Percentiles rank a stretch among this genome's conserved stretches.
phyloP scores from a whole-genome alignment of 2,888 invertebrate genomes.

The Drepana falcataria region DNA sequence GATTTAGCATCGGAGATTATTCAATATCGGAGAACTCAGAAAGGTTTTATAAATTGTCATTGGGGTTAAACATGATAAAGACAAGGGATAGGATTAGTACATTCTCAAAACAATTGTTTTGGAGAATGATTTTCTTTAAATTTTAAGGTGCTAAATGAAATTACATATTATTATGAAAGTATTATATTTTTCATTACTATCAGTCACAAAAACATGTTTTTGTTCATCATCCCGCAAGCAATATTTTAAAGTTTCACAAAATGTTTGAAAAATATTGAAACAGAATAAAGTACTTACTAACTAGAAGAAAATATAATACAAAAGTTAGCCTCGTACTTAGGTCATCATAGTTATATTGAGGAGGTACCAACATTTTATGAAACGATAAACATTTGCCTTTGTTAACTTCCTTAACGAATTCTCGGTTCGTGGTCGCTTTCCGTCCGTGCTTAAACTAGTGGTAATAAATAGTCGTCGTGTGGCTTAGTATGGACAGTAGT shows the following conservation, averaged over 20 bases:
- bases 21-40: too few species aligned
- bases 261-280: constrained; percentile 52
- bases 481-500: constrained; percentile 15
- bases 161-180: constrained; percentile 42
- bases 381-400: constrained; percentile 36
- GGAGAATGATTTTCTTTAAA: too few species aligned
- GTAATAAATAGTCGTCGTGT: constrained; percentile 60
- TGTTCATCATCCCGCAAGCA: constrained; percentile 55
- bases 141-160: constrained; percentile 19
- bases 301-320: constrained; percentile 73
- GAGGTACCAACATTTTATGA: constrained; percentile 52
- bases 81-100: too few species aligned
- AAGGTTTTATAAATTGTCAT: too few species aligned
- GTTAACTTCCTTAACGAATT: constrained; percentile 32
- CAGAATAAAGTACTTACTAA: constrained; percentile 50
- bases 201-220: constrained; percentile 59
- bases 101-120: too few species aligned
- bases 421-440: constrained; percentile 48
- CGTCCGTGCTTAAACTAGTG: constrained; percentile 62
- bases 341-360: neutral
- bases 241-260: constrained; percentile 68
- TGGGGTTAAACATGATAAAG: too few species aligned
- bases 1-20: too few species aligned
- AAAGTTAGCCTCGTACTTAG: constrained; percentile 34
- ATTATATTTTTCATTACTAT: constrained; percentile 57